Evolutionary conservation across 2,113 vertebrate genomes (phyloP), one percentile per base, ranked within the genome.

Genomic region (Oreotrochilus melanogaster): DNA sequence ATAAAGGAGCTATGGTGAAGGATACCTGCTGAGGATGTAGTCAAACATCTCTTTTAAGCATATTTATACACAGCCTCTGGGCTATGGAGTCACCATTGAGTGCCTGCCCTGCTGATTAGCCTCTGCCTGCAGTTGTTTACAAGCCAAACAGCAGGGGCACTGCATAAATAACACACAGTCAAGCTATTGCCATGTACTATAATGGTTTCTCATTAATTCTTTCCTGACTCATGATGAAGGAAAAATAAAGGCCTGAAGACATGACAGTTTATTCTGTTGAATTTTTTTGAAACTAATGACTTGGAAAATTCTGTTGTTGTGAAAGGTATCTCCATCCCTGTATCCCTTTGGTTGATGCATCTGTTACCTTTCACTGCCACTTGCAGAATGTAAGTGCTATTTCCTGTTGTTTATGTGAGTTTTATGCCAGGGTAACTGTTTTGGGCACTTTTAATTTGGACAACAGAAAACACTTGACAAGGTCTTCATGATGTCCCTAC

Each of bases 61-160:
- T 65, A 60, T 86, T 93, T 89, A 74, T 89, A 75, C 73, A 17
- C 57, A 42, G 51, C 56, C 72, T 74, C 66, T 75, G 72, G 61
- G 60, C 45, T 86, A 50, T 39, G 51, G 30, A 33, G 50, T 37
- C 2, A 1, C 27, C 72, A 35, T 76, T 76, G 9, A 1, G 12
- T 42, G 39, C 69, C 35, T 70, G 66, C 25, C 39, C 42, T 82
- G 54, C 85, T 51, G 54, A 64, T 86, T 65, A 86, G 45, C 18
- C 54, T 60, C 35, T 37, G 35, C 35, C 81, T 78, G 45, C 65
- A 43, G 48, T 60, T 91, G 85, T 91, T 95, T 93, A 93, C 75
- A 86, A 89, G 75, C 31, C 45, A 54, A 84, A 56, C 61, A 27
- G 31, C 39, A 56, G 60, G 24, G 54, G 21, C 53, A 80, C 39